Base-by-base conservation (phyloP, 2,888 invertebrate species). In the Portevinia maculata region DNA sequence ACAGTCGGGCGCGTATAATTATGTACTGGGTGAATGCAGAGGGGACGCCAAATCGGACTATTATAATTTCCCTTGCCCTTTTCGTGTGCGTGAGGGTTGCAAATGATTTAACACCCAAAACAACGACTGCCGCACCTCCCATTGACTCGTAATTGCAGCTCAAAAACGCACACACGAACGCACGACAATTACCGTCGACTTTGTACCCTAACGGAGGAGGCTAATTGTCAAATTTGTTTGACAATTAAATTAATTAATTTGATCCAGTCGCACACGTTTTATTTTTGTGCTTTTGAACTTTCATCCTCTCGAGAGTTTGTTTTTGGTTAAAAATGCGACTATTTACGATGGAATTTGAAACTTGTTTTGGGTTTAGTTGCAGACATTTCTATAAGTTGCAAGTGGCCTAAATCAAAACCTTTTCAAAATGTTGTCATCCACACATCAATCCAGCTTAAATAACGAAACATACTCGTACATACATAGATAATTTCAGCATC, bases 201-300 rank as follows among this genome's bases (percentile, higher is more conserved):
- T 39, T 46, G 32, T 21, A 17, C 48, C 28, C 17, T 57, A 17
- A 55, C 34, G 28, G 50, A 41, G 41, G 60, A 50, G 60, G 57
- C 75, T 75, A 64, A 65, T 81, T 70, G 71, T 79, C 59, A 59
- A 79, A 79, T 65, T 79, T 65, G 70, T 69, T 75, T 70, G 69
- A 70, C 75, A 75, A 44, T 50, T 59, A 64, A 75, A 52, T 64
- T 21, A 75, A 70, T 81, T 75, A 79, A 64, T 8, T 46, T 50
- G 50, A 55, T 32, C 30, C 19, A 21, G 28, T 52, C 13, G 17
- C 39, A 2, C 21, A 19, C 21, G 24, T 24, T 19, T 30, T 8
- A 65, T 41, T 53, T 44, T 44, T 32, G 32, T 44, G 13, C 53
- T 41, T 21, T 30, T 32, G n/a, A n/a, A n/a, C n/a, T n/a, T n/a